Base-by-base conservation (phyloP, 2,113 vertebrate species). In the Sisor rabdophorus region DNA sequence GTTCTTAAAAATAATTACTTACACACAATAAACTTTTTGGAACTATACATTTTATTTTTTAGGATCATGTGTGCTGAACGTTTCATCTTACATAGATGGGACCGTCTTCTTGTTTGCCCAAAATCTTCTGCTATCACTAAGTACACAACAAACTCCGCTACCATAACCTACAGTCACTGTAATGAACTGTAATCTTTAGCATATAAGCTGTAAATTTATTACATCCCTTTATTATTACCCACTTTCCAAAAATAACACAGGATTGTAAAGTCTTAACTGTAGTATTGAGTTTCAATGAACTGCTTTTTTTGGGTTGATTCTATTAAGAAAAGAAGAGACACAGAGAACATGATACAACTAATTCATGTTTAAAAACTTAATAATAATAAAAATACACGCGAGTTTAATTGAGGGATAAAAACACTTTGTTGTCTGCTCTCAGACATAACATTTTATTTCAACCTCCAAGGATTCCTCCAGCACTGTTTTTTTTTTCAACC, bases 361-460 rank as follows among this genome's bases (percentile, higher is more conserved):
- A 8, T 44, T 44, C 1, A 44, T 44, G 10, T 67, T 28, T 24
- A 71, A 58, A 47, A 40, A 36, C 6, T 26, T 28, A 26, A 11
- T 56, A 48, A 12, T 48, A 61, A 74, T 61, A 50, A n/a, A 47
- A 56, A 22, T 55, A 24, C 30, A 55, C 3, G 24, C 48, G 19
- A n/a, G 44, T 36, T n/a, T 20, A 63, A 40, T 32, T 53, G 44
- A 56, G 24, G 13, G 58, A n/a, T n/a, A 52, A 54, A 20, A 32
- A 12, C n/a, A 55, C 32, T 44, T 58, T 59, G 36, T 73, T 24
- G 22, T 73, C 50, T 28, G 50, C 5, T 65, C 50, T 64, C 73
- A 75, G 73, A n/a, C 48, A 59, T n/a, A 11, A 64, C 19, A 9
- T 55, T 40, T 67, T 65, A 10, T 16, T 65, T 75, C n/a, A 75